These are phyloP conservation scores for Trichosurus vulpecula DNA, from an alignment of 2,797 vertebrate species.

Conservation along the genomic window DNA sequence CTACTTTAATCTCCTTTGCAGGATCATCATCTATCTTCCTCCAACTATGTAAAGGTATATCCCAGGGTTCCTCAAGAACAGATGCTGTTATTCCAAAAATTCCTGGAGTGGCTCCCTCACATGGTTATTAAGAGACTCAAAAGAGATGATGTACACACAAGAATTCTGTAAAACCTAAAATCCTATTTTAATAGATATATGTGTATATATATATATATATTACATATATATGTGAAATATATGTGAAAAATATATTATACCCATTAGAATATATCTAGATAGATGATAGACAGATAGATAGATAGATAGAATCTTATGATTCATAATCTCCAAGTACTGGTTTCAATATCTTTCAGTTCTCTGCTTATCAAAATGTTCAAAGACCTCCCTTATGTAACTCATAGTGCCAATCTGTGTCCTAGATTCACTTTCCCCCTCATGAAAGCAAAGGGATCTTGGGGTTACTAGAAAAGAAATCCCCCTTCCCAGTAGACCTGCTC, in stretches of 20 bases:
- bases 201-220: neutral
- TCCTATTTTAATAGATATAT: neutral
- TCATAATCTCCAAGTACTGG: neutral
- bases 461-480: neutral
- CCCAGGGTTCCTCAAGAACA: neutral
- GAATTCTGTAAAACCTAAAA: neutral
- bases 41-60: neutral
- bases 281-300: too few relatives aligned
- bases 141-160: neutral
- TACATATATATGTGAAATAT: neutral
- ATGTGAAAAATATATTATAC: neutral
- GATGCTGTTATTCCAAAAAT: neutral
- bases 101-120: neutral
- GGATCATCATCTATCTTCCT: neutral
- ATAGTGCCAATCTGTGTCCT: neutral
- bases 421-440: neutral
- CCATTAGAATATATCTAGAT: neutral
- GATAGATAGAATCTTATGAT: neutral
- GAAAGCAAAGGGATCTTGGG: neutral
- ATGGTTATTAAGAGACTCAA: neutral
- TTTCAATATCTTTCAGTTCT: neutral
- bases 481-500: neutral
- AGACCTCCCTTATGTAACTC: neutral
- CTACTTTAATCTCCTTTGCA: neutral
- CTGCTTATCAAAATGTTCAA: neutral